Percentiles rank a stretch among this genome's conserved stretches.
These are phyloP conservation scores for Chaenogobius annularis DNA, from an alignment of 2,113 vertebrate genomes.

Conservation along the genomic window DNA sequence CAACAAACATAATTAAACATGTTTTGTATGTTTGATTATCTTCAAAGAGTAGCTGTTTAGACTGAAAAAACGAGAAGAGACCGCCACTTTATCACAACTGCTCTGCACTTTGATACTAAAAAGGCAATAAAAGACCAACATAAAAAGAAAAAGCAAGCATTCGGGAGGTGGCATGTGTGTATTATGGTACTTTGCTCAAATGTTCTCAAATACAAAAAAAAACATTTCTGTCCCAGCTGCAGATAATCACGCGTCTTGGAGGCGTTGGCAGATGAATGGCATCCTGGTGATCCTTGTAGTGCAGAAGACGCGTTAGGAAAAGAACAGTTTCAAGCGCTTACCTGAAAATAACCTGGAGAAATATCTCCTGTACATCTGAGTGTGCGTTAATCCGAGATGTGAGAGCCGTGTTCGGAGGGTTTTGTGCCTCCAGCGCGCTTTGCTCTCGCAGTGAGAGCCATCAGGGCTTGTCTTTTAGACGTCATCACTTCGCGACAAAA, in stretches of 20 bases:
- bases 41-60: no score
- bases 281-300: background rate
- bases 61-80: background rate
- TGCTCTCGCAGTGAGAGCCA: conserved; percentile 46
- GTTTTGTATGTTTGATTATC: background rate
- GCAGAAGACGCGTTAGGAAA: background rate
- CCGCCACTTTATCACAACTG: background rate
- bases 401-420: conserved; percentile 11
- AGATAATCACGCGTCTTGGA: background rate
- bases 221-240: background rate
- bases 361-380: conserved; percentile 69
- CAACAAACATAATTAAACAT: no score
- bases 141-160: background rate
- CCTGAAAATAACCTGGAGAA: conserved; percentile 71
- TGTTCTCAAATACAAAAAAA: background rate
- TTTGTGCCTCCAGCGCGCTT: conserved; percentile 31
- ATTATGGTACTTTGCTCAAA: background rate
- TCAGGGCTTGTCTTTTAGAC: conserved; percentile 30
- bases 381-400: conserved; percentile 9
- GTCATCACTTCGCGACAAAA: conserved; percentile 67
- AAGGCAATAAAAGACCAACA: background rate
- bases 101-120: background rate
- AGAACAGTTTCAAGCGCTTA: conserved; percentile 41
- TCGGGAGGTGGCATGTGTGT: background rate
- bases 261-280: conserved; percentile 10